Conservation (phyloP, 2,888 invertebrate genomes). For the Torymus tubicola region DNA sequence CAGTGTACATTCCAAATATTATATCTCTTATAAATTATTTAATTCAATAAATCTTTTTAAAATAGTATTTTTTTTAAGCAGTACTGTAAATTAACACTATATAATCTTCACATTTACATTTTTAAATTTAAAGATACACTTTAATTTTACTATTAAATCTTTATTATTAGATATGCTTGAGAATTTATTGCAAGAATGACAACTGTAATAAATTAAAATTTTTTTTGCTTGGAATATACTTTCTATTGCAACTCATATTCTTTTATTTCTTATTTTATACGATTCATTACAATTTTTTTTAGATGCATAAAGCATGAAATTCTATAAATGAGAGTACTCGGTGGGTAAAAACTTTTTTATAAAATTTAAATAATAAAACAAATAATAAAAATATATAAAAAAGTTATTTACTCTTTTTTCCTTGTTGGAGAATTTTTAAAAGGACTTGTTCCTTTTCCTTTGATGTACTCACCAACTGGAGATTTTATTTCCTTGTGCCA, state of each 20-base stretch:
- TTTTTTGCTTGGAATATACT: too few relatives aligned
- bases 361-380: conserved; percentile 49
- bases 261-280: too few relatives aligned
- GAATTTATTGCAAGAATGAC: too few relatives aligned
- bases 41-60: not conserved
- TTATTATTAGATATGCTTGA: too few relatives aligned
- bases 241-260: too few relatives aligned
- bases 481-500: conserved; percentile 58
- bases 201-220: too few relatives aligned
- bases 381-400: conserved; percentile 51
- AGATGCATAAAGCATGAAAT: conserved; percentile 7
- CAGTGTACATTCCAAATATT: not conserved
- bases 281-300: not conserved
- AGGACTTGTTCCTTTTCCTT: conserved; percentile 56
- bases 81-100: too few relatives aligned
- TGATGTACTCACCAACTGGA: conserved; percentile 61
- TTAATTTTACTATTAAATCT: too few relatives aligned
- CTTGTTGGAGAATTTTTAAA: conserved; percentile 54
- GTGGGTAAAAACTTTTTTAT: conserved; percentile 39
- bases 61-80: not conserved
- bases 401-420: conserved; percentile 34
- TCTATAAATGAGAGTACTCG: conserved; percentile 31
- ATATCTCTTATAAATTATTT: conserved; percentile 6
- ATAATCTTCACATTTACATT: too few relatives aligned
- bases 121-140: too few relatives aligned